Percentiles rank a stretch among this genome's conserved stretches.
phyloP scores from a whole-genome alignment of 2,797 vertebrate genomes.

The Leucoraja ocellata region DNA sequence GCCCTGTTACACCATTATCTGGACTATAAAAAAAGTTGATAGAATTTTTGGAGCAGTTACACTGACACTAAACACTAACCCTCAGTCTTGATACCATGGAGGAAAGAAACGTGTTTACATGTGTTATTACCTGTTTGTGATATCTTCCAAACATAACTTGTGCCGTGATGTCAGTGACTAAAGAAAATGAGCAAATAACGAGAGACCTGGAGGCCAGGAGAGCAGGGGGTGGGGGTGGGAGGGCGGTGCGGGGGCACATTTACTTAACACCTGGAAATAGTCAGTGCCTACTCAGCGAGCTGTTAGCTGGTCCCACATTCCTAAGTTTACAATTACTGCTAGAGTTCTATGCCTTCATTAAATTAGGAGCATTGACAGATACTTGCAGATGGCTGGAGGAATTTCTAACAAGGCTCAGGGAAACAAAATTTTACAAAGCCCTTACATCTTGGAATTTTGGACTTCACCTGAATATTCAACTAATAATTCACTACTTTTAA shows the following conservation, averaged over 20 bases:
- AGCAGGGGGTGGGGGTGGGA: neutral
- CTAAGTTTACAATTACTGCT: slow-evolving; percentile 74
- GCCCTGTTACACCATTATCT: too few relatives aligned
- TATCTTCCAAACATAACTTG: slow-evolving; percentile 21
- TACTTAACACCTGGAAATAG: slow-evolving; percentile 65
- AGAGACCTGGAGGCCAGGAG: neutral
- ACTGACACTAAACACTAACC: neutral
- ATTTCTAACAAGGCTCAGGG: slow-evolving; percentile 55
- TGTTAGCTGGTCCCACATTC: slow-evolving; percentile 76
- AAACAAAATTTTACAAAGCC: slow-evolving; percentile 29
- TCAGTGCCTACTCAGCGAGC: slow-evolving; percentile 60
- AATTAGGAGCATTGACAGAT: slow-evolving; percentile 65
- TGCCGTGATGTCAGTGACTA: slow-evolving; percentile 12
- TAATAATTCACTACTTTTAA: slow-evolving; percentile 16
- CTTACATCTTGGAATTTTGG: slow-evolving; percentile 36
- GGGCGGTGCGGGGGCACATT: slow-evolving; percentile 20
- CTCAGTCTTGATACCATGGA: neutral
- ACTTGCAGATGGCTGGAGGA: slow-evolving; percentile 74
- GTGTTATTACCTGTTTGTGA: slow-evolving; percentile 4
- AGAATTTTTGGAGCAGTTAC: neutral
- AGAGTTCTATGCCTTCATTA: slow-evolving; percentile 67
- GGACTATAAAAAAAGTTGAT: neutral
- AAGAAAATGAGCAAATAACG: slow-evolving; percentile 27
- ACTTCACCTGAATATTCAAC: slow-evolving; percentile 27
- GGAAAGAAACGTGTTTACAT: neutral